phyloP scores from a whole-genome alignment of 2,797 vertebrate species.

The Coendou prehensilis region DNA sequence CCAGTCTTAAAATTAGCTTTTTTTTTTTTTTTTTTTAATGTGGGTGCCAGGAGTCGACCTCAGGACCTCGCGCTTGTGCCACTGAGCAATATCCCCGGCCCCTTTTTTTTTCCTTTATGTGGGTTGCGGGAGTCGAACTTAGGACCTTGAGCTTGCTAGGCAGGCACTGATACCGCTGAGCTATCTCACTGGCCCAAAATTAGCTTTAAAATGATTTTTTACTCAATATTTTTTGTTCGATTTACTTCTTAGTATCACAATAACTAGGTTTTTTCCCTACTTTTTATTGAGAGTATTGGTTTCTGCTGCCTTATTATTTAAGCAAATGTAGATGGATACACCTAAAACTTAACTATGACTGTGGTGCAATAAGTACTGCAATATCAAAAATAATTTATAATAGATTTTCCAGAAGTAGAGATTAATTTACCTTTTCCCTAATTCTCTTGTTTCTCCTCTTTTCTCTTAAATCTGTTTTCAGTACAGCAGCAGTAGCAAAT shows the following conservation, averaged over 20 bases:
- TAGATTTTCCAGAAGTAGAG: background rate
- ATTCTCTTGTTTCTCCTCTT: background rate
- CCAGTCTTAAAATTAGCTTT: slow-evolving; percentile 52
- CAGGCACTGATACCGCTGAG: too few species aligned
- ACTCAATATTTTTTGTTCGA: slow-evolving; percentile 34
- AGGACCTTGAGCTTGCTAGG: too few species aligned
- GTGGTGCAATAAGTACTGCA: background rate
- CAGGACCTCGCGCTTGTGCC: too few species aligned
- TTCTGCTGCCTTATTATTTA: slow-evolving; percentile 49
- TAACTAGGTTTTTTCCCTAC: background rate
- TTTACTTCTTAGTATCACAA: slow-evolving; percentile 43
- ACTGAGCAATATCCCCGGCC: too few species aligned
- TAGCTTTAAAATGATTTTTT: slow-evolving; percentile 34
- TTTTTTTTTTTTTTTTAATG: too few species aligned
- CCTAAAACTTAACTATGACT: slow-evolving; percentile 15
- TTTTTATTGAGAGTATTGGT: slow-evolving; percentile 41
- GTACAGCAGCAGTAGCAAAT: slow-evolving; percentile 15
- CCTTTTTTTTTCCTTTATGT: too few species aligned
- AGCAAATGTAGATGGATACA: slow-evolving; percentile 1
- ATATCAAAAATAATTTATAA: slow-evolving; percentile 38
- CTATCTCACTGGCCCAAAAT: background rate
- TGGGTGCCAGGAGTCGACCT: too few species aligned
- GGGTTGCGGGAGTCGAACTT: too few species aligned
- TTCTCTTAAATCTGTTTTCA: background rate
- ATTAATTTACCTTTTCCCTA: background rate